Percentiles rank a stretch among this genome's conserved stretches.
Evolutionary conservation across 2,797 vertebrate species (phyloP).

Genomic region (Cottoperca gobio): DNA sequence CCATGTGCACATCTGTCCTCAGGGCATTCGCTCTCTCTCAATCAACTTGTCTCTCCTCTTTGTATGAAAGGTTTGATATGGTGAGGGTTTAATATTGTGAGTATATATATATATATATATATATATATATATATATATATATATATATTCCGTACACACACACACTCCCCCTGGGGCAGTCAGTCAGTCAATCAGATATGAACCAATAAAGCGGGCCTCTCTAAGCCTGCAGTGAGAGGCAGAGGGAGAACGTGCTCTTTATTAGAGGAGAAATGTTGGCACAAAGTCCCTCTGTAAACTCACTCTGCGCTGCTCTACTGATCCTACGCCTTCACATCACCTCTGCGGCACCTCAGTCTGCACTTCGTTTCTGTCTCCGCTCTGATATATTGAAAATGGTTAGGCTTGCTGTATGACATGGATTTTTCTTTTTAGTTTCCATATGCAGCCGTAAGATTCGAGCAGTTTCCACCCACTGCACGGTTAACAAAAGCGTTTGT

Average conservation of each 20-base stretch:
- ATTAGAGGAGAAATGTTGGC: slow-evolving; percentile 64
- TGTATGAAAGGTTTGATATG: slow-evolving; percentile 44
- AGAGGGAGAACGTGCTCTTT: slow-evolving; percentile 50
- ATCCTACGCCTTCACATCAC: slow-evolving; percentile 36
- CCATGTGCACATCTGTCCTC: slow-evolving; percentile 29
- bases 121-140: slow-evolving; percentile 30
- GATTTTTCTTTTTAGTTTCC: slow-evolving; percentile 11
- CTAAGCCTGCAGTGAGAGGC: slow-evolving; percentile 48
- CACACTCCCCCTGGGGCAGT: slow-evolving; percentile 34
- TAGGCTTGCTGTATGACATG: background rate
- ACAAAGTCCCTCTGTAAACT: slow-evolving; percentile 51
- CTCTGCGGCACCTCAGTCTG: slow-evolving; percentile 23
- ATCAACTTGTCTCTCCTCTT: slow-evolving; percentile 31
- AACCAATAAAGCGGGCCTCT: slow-evolving; percentile 67
- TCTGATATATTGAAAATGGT: slow-evolving; percentile 15
- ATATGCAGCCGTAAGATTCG: slow-evolving; percentile 13
- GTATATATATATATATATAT: slow-evolving; percentile 29
- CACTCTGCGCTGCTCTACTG: slow-evolving; percentile 35
- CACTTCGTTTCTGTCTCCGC: slow-evolving; percentile 28
- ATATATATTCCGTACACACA: slow-evolving; percentile 5
- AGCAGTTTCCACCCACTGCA: slow-evolving; percentile 17
- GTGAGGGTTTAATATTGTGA: slow-evolving; percentile 54
- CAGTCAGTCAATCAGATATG: slow-evolving; percentile 64
- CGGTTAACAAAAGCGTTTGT: slow-evolving; percentile 18
- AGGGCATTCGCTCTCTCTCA: slow-evolving; percentile 19